These are phyloP conservation scores for Rhyacichthys aspro DNA, from an alignment of 2,797 vertebrate genomes.

Conservation along the genomic window DNA sequence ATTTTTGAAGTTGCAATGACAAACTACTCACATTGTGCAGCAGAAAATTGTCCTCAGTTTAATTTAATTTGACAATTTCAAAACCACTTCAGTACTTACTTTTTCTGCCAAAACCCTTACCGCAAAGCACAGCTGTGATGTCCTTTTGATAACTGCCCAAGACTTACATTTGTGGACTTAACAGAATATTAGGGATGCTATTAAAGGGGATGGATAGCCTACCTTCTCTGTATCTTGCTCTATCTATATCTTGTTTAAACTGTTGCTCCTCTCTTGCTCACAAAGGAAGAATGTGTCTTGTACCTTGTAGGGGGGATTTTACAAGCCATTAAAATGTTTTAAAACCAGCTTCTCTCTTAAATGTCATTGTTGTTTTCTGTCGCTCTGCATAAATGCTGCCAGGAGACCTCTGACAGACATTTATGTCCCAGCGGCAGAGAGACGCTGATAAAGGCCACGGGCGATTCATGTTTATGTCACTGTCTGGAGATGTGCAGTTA, in stretches of 20 bases:
- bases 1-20: too few species aligned
- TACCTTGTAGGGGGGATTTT: conserved; percentile 8
- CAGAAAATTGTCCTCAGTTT: not conserved
- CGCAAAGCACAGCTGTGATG: too few species aligned
- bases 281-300: not conserved
- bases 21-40: too few species aligned
- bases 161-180: too few species aligned
- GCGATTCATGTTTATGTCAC: conserved; percentile 14
- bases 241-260: not conserved
- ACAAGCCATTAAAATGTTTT: conserved; percentile 40
- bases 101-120: too few species aligned
- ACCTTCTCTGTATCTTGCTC: too few species aligned
- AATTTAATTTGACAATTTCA: not conserved
- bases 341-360: conserved; percentile 42
- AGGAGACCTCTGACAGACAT: conserved; percentile 38
- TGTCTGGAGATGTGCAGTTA: conserved; percentile 10
- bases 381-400: conserved; percentile 25
- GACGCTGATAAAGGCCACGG: conserved; percentile 33
- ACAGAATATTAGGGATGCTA: too few species aligned
- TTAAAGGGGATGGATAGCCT: too few species aligned
- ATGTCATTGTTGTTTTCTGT: conserved; percentile 60
- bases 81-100: not conserved
- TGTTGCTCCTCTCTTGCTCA: not conserved
- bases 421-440: conserved; percentile 22
- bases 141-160: too few species aligned